Base-by-base conservation (phyloP, 1,140 invertebrate genomes). In the Diplogasteroides magnus region DNA sequence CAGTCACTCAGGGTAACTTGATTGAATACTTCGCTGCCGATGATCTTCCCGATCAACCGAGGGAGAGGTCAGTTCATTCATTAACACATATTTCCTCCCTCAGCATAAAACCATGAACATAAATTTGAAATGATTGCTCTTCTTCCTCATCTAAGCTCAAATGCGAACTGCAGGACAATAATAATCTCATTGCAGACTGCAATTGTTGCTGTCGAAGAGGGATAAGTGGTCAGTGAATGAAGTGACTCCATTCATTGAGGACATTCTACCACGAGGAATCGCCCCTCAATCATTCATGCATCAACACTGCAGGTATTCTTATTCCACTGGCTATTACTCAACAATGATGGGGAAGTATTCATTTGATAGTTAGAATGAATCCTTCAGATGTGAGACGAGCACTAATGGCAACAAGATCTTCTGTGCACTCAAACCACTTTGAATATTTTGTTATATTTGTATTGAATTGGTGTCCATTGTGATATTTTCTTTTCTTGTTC, bases 291-390 rank as follows among this genome's bases (percentile, higher is more conserved):
- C 37, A 19, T 48, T 48, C 37, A 6, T 48, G 6, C 37, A 48
- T 48, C 37, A 48, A 48, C 37, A 48, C 37, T 48, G 37, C 37
- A 48, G 37, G 37, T 48, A 48, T n/a, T n/a, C n/a, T n/a, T n/a
- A n/a, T n/a, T n/a, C n/a, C n/a, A n/a, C n/a, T n/a, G n/a, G n/a
- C n/a, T n/a, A n/a, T n/a, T n/a, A n/a, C n/a, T n/a, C n/a, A n/a
- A n/a, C n/a, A n/a, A n/a, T 19, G 37, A 19, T 48, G 19, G 37
- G 37, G 37, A 48, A 48, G 19, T 48, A 48, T 48, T 48, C 37
- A 19, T 11, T 48, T 19, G 37, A 48, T 48, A 11, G 37, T n/a
- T n/a, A n/a, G n/a, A n/a, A n/a, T n/a, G n/a, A n/a, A n/a, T n/a
- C n/a, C n/a, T n/a, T n/a, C 37, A 48, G 37, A 19, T 6, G 6